phyloP scores from a whole-genome alignment of 2,113 vertebrate species.

The Tretioscincus oriximinensis region DNA sequence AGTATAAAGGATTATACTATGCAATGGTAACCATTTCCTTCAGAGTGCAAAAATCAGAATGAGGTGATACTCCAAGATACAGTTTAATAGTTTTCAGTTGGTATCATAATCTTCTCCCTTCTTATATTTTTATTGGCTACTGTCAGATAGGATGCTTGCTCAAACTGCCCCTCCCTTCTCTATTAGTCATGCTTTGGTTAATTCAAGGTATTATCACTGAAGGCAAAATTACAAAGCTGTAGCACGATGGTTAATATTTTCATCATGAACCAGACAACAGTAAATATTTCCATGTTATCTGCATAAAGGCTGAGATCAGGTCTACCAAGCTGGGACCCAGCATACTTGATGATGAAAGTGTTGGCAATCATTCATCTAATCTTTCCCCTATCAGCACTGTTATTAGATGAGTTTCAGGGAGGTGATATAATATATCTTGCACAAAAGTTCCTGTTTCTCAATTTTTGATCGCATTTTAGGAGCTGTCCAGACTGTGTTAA shows the following conservation, averaged over 20 bases:
- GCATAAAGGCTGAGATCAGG: slow-evolving; percentile 23
- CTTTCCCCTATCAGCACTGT: neutral
- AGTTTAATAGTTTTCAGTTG: neutral
- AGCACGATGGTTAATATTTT: neutral
- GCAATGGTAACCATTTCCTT: too few relatives aligned
- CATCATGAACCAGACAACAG: neutral
- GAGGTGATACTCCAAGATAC: neutral
- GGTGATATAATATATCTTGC: neutral
- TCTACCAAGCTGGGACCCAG: neutral
- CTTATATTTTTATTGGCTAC: neutral
- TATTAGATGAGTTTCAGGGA: neutral
- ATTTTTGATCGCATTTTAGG: neutral
- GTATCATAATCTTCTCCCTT: neutral
- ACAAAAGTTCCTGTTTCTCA: too few relatives aligned
- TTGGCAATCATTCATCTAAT: neutral
- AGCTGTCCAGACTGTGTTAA: neutral
- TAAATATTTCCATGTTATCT: slow-evolving; percentile 28
- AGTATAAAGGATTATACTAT: too few relatives aligned
- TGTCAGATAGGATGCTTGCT: neutral
- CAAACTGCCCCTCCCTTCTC: neutral
- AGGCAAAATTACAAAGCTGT: slow-evolving; percentile 3
- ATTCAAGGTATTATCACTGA: neutral
- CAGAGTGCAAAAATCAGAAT: too few relatives aligned
- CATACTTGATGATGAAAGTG: neutral
- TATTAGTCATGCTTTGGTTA: slow-evolving; percentile 7